Conservation (phyloP, 1,140 invertebrate genomes). For the Scaptodrosophila lebanonensis region DNA sequence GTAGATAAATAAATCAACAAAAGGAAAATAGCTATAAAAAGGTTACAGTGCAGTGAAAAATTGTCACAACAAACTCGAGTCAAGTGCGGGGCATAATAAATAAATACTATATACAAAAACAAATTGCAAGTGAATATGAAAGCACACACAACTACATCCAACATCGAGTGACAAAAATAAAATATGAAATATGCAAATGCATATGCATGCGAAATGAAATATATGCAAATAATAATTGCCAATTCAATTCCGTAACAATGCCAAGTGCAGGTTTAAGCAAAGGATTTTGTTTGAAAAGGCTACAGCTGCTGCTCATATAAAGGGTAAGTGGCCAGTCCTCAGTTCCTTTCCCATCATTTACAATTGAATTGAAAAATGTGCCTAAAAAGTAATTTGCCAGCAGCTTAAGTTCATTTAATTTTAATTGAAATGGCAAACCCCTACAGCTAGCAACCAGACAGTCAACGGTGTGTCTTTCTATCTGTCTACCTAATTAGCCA, state of each 20-base stretch:
- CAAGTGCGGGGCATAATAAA: too few relatives aligned
- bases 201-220: neutral
- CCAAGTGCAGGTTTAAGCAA: slow-evolving; percentile 42
- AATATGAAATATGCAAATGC: neutral
- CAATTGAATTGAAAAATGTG: too few relatives aligned
- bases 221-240: slow-evolving; percentile 2
- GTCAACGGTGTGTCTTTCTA: slow-evolving; percentile 6
- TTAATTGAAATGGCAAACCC: too few relatives aligned
- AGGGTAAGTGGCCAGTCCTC: slow-evolving; percentile 44
- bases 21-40: too few relatives aligned
- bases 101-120: too few relatives aligned
- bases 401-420: too few relatives aligned
- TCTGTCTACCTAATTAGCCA: slow-evolving; percentile 45
- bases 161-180: too few relatives aligned
- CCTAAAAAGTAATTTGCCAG: too few relatives aligned
- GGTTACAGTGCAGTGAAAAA: too few relatives aligned
- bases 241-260: slow-evolving; percentile 33
- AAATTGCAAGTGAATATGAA: too few relatives aligned
- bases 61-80: slow-evolving; percentile 21
- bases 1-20: neutral
- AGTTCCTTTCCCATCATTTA: too few relatives aligned
- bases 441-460: slow-evolving; percentile 8
- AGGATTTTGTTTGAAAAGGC: slow-evolving; percentile 25
- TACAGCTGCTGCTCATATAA: slow-evolving; percentile 32
- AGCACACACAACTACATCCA: too few relatives aligned